Evolutionary conservation across 2,888 invertebrate genomes (phyloP), one percentile per base, ranked within the genome.

Genomic region (Limulus polyphemus): DNA sequence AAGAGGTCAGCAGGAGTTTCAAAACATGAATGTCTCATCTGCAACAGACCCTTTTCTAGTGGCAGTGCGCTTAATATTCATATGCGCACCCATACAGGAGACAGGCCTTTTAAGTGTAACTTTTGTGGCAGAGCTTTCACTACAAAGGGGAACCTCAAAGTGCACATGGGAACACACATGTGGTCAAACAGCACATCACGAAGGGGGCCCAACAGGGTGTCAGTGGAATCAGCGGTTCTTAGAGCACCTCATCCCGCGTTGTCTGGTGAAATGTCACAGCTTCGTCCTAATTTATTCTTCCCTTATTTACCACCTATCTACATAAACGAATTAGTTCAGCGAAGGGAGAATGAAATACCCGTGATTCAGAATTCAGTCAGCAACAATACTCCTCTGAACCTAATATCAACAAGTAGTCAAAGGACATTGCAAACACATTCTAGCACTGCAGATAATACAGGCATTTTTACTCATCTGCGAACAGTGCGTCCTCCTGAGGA

Each of bases 1-100:
- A 69, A 68, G 56, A 60, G 69, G 61, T 50, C 62, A 14, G 61
- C 67, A 14, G 64, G 64, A 48, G 56, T 61, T 32, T 67, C 74
- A 76, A 94, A 94, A 80, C 97, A 98, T 80, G 87, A 93, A 77
- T 98, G 98, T 81, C 88, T 90, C 74, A 92, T 95, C 73, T 98
- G 98, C 82, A 89, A 92, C 80, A 94, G 98, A 82, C 94, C 94
- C 82, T 98, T 99, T 83, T 93, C 94, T 67, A 94, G 94, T 72
- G 93, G 92, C 73, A 95, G 95, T 72, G 97, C 98, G 70, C 83
- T 99, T 72, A 95, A 97, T 81, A 99, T 99, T 76, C 98, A 98
- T 80, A 95, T 95, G 90, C 83, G 98, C 74, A 98, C 97, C 17
- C 98, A 98, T 79, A 98, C 98, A 49, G 97, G 97, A 32, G 97